Evolutionary conservation across 2,888 invertebrate genomes (phyloP).

Genomic region (Hirtodrosophila confusa): DNA sequence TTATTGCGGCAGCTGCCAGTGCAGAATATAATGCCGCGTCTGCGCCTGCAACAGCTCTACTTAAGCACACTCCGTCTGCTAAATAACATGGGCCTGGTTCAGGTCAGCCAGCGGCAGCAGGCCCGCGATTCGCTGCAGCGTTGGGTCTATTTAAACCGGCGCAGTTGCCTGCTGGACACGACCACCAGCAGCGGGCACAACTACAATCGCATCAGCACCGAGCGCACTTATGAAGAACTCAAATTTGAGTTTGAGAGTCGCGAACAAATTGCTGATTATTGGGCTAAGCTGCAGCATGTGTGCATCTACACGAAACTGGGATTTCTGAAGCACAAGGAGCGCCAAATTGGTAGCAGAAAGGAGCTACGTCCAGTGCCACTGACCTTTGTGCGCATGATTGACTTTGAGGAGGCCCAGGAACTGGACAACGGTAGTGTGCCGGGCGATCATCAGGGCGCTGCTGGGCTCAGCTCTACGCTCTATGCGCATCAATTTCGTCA

Average conservation of each 20-base stretch:
- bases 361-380: constrained; percentile 36
- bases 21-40: constrained; percentile 73
- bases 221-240: constrained; percentile 86
- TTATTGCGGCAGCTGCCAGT: constrained; percentile 86
- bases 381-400: constrained; percentile 54
- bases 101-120: constrained; percentile 86
- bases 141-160: constrained; percentile 89
- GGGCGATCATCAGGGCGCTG: constrained; percentile 88
- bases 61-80: constrained; percentile 85
- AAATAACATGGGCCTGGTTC: constrained; percentile 88
- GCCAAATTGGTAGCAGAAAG: constrained; percentile 4
- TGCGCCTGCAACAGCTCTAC: constrained; percentile 69
- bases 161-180: constrained; percentile 88
- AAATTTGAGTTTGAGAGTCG: constrained; percentile 86
- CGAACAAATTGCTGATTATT: constrained; percentile 87
- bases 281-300: constrained; percentile 89
- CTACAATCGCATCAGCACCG: constrained; percentile 86
- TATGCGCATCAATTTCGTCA: constrained; percentile 88
- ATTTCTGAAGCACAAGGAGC: constrained; percentile 54
- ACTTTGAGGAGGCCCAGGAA: constrained; percentile 76
- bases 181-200: constrained; percentile 87
- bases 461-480: constrained; percentile 89
- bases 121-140: constrained; percentile 87
- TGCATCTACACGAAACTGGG: constrained; percentile 88
- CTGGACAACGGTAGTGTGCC: constrained; percentile 87